Conservation (phyloP, 2,888 invertebrate species). For the Metacarcinus magister region DNA sequence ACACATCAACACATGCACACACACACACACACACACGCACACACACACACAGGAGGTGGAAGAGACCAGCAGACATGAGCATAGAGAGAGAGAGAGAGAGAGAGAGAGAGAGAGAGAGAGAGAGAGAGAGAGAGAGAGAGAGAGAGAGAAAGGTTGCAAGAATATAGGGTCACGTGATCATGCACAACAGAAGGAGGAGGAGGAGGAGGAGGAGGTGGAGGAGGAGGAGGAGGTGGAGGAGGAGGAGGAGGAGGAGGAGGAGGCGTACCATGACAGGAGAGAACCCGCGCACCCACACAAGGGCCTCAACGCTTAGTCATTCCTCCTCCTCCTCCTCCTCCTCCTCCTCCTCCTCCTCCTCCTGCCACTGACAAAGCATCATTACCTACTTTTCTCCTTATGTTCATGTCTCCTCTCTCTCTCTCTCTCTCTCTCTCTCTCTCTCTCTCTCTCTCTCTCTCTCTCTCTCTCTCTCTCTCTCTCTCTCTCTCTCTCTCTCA, state of each 20-base stretch:
- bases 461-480: too few species aligned
- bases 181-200: background rate
- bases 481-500: too few species aligned
- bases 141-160: background rate
- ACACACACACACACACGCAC: too few species aligned
- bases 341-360: background rate
- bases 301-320: background rate
- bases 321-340: background rate
- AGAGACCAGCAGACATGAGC: background rate
- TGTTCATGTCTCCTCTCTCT: background rate
- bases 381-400: slow-evolving; percentile 1
- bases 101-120: background rate
- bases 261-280: slow-evolving; percentile 19
- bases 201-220: slow-evolving; percentile 20
- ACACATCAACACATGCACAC: too few species aligned
- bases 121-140: background rate
- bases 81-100: background rate
- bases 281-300: slow-evolving; percentile 3
- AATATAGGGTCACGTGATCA: background rate
- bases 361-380: background rate
- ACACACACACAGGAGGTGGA: background rate
- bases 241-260: too few species aligned
- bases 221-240: too few species aligned
- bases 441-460: background rate
- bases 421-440: slow-evolving; percentile 26